A percentile compares a stretch with the other conserved stretches of the same genome.
These are phyloP conservation scores for Chaetops frenatus DNA, from an alignment of 2,113 vertebrate species.

Conservation along the genomic window DNA sequence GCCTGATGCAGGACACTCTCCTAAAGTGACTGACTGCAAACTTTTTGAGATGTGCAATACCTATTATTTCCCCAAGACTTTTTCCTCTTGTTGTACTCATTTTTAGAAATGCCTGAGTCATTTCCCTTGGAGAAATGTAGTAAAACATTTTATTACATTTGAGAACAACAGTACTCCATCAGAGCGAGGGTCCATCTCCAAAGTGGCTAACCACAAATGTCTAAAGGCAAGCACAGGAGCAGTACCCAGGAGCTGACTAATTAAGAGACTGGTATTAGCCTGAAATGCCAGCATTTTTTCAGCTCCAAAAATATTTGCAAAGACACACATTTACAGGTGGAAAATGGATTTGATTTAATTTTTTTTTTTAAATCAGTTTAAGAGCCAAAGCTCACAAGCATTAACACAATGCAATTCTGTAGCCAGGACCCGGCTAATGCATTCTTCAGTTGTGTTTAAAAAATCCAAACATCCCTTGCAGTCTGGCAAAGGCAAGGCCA, in stretches of 20 bases:
- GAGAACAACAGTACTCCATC: background rate
- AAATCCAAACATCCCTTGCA: background rate
- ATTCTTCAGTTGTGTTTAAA: background rate
- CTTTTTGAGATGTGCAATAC: background rate
- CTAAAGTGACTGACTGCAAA: background rate
- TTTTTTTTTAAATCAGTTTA: background rate
- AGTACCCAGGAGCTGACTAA: background rate
- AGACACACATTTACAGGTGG: background rate
- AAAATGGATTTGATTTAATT: background rate
- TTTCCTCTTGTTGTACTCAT: background rate
- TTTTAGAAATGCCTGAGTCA: background rate
- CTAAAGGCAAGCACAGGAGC: background rate
- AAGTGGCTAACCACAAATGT: background rate
- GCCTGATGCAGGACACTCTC: background rate
- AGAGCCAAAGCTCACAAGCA: background rate
- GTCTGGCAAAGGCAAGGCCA: background rate
- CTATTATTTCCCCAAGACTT: background rate
- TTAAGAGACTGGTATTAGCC: background rate
- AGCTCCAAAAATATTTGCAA: background rate
- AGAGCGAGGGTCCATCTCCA: fast-evolving
- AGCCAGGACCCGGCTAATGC: background rate
- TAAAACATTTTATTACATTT: background rate
- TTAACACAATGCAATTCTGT: background rate
- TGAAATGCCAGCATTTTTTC: background rate
- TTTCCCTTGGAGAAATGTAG: background rate